These are phyloP conservation scores for Vidua macroura DNA, from an alignment of 2,113 vertebrate species.

Conservation along the genomic window DNA sequence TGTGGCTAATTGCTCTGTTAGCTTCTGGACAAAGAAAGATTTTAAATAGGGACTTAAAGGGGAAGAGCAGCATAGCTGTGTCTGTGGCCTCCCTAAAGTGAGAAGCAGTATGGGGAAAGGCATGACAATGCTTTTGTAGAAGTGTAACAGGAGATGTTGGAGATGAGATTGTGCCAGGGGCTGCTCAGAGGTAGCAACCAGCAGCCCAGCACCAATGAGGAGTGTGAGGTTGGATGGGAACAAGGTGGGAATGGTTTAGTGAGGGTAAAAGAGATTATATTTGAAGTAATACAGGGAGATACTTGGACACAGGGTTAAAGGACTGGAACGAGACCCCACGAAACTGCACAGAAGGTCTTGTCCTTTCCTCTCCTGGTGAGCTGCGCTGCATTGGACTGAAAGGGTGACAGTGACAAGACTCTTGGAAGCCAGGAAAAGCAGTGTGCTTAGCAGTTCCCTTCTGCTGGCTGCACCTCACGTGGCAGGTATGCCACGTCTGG, in stretches of 20 bases:
- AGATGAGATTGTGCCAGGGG: rapidly evolving
- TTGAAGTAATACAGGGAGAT: background rate
- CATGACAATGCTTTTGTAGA: rapidly evolving
- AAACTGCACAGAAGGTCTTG: rapidly evolving
- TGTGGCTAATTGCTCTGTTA: background rate
- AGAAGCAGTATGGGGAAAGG: background rate
- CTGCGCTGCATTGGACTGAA: background rate
- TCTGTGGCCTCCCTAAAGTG: background rate
- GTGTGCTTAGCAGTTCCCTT: background rate
- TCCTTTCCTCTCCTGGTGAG: background rate
- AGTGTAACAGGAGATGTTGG: background rate
- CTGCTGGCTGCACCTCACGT: rapidly evolving
- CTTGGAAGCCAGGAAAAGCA: background rate
- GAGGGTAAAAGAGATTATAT: background rate
- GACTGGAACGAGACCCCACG: background rate
- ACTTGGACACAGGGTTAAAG: background rate
- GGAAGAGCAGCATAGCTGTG: background rate
- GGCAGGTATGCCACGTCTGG: background rate
- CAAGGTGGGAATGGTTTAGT: background rate
- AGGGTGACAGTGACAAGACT: background rate
- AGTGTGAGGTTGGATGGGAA: background rate
- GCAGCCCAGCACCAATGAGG: background rate
- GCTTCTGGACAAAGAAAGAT: background rate
- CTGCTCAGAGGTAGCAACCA: background rate
- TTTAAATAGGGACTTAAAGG: background rate